Evolutionary conservation across 2,113 vertebrate species (phyloP).

Genomic region (Pomatostomus ruficeps): DNA sequence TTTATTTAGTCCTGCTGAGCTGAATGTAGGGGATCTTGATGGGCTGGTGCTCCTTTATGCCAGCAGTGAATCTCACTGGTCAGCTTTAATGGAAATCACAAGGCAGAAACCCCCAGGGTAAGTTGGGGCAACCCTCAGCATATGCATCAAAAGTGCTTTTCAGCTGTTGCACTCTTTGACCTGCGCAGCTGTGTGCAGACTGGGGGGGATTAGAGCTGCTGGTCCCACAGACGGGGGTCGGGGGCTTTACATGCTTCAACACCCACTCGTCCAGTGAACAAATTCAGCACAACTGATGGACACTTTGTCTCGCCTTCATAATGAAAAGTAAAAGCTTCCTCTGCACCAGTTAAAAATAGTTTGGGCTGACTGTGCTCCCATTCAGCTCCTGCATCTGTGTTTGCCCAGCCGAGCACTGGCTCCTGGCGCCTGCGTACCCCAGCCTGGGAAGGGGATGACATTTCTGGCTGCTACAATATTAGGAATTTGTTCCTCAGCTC

Average conservation of each 20-base stretch:
- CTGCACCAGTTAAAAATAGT: constrained; percentile 31
- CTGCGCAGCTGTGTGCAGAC: background rate
- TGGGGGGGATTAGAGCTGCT: background rate
- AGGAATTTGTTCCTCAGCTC: background rate
- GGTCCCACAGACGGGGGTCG: background rate
- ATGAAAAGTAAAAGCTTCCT: constrained; percentile 46
- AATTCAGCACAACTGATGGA: background rate
- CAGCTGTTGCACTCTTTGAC: constrained; percentile 33
- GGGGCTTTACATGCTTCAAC: background rate
- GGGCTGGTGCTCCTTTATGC: background rate
- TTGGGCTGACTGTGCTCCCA: background rate
- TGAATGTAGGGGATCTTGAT: background rate
- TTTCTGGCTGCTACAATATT: background rate
- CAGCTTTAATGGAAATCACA: background rate
- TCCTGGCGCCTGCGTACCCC: background rate
- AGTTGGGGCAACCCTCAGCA: background rate
- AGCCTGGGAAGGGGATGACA: background rate
- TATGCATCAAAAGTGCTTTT: background rate
- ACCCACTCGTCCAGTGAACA: background rate
- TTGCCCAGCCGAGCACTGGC: background rate
- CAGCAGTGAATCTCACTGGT: background rate
- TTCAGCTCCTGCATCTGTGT: constrained; percentile 30
- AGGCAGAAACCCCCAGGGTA: background rate
- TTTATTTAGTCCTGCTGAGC: background rate
- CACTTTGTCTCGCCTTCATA: background rate